Conservation (phyloP, 2,797 vertebrate genomes). For the Tapera naevia region DNA sequence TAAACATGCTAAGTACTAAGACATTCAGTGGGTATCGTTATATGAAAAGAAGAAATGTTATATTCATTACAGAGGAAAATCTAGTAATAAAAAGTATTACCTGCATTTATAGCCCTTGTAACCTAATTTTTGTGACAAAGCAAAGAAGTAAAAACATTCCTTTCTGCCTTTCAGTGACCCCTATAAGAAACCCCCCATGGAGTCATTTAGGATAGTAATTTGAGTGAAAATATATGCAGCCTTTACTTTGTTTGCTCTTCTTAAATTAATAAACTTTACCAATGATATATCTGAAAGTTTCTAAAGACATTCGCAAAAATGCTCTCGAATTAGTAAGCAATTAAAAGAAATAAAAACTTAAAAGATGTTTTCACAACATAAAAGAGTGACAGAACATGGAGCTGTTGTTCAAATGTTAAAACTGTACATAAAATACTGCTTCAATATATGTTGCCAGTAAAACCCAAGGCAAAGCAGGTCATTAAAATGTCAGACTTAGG, state of each 20-base stretch:
- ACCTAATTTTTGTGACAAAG: constrained; percentile 78
- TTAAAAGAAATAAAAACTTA: constrained; percentile 63
- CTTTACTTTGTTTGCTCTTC: constrained; percentile 57
- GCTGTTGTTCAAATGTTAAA: constrained; percentile 70
- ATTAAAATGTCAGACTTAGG: constrained; percentile 80
- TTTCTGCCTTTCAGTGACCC: constrained; percentile 79
- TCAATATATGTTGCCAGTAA: constrained; percentile 69
- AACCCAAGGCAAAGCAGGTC: constrained; percentile 73
- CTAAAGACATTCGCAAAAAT: constrained; percentile 35
- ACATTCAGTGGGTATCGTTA: constrained; percentile 25
- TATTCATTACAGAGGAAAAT: constrained; percentile 71
- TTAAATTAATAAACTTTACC: constrained; percentile 66
- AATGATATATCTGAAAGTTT: constrained; percentile 49
- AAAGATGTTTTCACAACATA: constrained; percentile 56
- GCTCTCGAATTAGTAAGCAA: constrained; percentile 50
- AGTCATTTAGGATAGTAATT: constrained; percentile 78
- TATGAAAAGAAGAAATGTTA: constrained; percentile 64
- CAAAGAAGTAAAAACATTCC: constrained; percentile 81
- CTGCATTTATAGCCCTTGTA: constrained; percentile 76
- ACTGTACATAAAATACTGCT: constrained; percentile 74
- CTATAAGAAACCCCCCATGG: constrained; percentile 77
- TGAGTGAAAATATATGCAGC: constrained; percentile 71
- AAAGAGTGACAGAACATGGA: constrained; percentile 61
- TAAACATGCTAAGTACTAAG: constrained; percentile 59
- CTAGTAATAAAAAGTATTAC: constrained; percentile 79